These are phyloP conservation scores for Tachysurus fulvidraco DNA, from an alignment of 2,113 vertebrate species.

Conservation along the genomic window DNA sequence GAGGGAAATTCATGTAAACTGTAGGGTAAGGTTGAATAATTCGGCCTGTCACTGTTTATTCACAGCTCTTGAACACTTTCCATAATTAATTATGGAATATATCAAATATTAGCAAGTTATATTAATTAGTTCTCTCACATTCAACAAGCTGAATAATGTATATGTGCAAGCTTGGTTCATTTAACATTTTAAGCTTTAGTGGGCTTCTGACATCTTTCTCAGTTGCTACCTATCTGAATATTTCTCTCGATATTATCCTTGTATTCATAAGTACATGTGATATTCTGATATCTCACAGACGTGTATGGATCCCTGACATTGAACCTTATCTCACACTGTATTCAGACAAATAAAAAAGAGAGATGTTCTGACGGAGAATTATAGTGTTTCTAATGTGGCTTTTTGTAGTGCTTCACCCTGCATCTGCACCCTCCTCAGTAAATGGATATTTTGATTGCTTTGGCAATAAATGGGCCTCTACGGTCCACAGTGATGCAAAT, in stretches of 20 bases:
- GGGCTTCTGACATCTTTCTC: conserved; percentile 14
- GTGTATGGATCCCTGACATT: conserved; percentile 3
- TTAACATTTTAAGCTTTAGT: background rate
- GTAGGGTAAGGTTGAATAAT: conserved; percentile 1
- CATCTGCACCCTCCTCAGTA: conserved; percentile 14
- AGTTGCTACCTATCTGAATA: background rate
- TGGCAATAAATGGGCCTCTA: conserved; percentile 36
- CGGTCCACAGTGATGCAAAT: conserved; percentile 24
- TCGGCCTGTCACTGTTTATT: conserved; percentile 10
- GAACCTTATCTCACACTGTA: conserved; percentile 3
- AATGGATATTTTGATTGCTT: conserved; percentile 37
- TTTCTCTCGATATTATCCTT: background rate
- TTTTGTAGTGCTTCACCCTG: conserved; percentile 15
- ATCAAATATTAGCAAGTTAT: conserved; percentile 25
- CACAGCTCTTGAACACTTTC: background rate
- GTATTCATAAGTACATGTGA: background rate
- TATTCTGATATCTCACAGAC: background rate
- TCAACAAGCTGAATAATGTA: background rate
- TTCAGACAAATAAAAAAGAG: background rate
- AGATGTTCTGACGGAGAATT: background rate
- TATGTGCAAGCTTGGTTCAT: background rate
- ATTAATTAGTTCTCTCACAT: background rate
- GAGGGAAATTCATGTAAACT: background rate
- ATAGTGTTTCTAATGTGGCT: conserved; percentile 19
- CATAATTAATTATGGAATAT: background rate